A percentile compares a stretch with the other conserved stretches of the same genome.
phyloP scores from a whole-genome alignment of 2,113 vertebrate species.

The Ia io region DNA sequence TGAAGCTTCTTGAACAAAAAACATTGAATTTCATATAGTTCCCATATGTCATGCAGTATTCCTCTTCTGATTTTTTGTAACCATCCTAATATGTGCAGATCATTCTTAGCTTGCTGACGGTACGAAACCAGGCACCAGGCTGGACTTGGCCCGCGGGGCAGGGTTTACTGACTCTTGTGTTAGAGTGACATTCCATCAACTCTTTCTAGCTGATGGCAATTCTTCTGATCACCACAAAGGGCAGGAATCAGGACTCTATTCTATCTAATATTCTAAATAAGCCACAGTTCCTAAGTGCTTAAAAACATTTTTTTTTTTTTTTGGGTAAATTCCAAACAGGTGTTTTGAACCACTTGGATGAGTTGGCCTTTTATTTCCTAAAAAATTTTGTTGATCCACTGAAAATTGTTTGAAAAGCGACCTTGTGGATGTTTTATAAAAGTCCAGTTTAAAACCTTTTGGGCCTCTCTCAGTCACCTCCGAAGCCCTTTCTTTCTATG shows the following conservation, averaged over 20 bases:
- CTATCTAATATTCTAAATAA: not conserved
- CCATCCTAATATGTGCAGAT: not conserved
- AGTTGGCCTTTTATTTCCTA: not conserved
- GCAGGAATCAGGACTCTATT: not conserved
- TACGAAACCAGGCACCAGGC: not conserved
- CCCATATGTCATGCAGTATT: not conserved
- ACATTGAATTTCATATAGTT: not conserved
- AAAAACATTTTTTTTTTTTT: not conserved
- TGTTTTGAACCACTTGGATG: not conserved
- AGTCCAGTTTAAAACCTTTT: not conserved
- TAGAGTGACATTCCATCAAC: not conserved
- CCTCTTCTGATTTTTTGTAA: not conserved
- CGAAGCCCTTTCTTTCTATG: not conserved
- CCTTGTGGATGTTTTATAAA: not conserved
- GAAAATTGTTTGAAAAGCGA: conserved; percentile 27
- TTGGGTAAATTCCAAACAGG: not conserved
- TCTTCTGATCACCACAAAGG: not conserved
- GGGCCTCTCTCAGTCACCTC: not conserved
- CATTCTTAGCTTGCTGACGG: not conserved
- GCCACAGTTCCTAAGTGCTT: not conserved
- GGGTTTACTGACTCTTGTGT: not conserved
- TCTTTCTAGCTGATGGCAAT: not conserved
- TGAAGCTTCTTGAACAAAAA: not conserved
- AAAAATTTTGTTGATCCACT: not conserved
- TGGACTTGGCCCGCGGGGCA: accelerated